Percentiles rank a stretch among this genome's conserved stretches.
Conservation (phyloP, 2,888 invertebrate species). For the Odiellus spinosus region DNA sequence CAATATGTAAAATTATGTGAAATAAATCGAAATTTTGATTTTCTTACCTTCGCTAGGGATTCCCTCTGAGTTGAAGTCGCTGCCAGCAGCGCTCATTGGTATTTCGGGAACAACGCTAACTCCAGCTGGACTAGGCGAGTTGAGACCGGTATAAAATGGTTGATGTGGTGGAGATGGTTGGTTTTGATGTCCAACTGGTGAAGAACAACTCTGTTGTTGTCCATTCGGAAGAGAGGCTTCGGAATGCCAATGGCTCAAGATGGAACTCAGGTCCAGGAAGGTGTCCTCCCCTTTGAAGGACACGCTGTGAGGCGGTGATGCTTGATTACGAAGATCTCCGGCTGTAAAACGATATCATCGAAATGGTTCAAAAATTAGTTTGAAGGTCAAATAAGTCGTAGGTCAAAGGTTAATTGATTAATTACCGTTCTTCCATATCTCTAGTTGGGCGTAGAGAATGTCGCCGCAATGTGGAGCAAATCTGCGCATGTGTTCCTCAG, state of each 20-base stretch:
- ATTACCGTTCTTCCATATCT: constrained; percentile 67
- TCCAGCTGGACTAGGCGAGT: constrained; percentile 14
- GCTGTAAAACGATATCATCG: no score
- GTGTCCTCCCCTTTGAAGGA: constrained; percentile 16
- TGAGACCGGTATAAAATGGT: background rate
- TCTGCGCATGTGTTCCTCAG: constrained; percentile 70
- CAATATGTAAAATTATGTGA: no score
- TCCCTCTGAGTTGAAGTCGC: constrained; percentile 21
- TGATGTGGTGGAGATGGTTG: background rate
- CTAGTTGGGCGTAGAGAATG: constrained; percentile 67
- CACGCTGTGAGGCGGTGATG: no score
- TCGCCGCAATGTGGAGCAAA: constrained; percentile 61
- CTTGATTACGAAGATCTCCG: no score
- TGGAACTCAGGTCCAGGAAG: constrained; percentile 20
- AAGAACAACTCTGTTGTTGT: background rate
- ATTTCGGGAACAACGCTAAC: constrained; percentile 7
- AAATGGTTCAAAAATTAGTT: no score
- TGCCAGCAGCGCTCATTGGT: constrained; percentile 6
- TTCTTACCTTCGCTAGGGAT: constrained; percentile 23
- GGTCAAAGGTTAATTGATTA: background rate
- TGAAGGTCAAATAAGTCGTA: no score
- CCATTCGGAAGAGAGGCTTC: constrained; percentile 1
- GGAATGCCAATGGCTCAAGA: constrained; percentile 14
- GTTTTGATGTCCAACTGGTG: background rate
- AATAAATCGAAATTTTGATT: no score